phyloP scores from a whole-genome alignment of 2,888 invertebrate species.

The Drosophila recens region DNA sequence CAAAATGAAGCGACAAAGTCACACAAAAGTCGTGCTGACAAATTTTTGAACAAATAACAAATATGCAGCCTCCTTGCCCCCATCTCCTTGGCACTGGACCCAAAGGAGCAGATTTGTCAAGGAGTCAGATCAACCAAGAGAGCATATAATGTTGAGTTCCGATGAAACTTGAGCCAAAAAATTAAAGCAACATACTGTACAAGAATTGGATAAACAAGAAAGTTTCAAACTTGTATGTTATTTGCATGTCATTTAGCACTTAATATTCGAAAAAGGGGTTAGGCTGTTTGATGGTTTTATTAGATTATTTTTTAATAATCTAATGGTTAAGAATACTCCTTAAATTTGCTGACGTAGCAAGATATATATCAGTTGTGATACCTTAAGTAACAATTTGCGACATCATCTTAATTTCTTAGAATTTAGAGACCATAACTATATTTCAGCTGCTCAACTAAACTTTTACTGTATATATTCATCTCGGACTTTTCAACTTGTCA shows the following conservation, averaged over 20 bases:
- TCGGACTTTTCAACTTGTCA: slow-evolving; percentile 62
- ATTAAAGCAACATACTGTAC: slow-evolving; percentile 5
- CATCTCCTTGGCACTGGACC: not conserved
- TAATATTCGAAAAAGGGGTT: slow-evolving; percentile 19
- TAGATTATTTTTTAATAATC: slow-evolving; percentile 38
- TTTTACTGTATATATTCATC: slow-evolving; percentile 32
- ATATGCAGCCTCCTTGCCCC: slow-evolving; percentile 27
- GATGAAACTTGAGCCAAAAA: slow-evolving; percentile 18
- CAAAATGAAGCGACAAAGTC: slow-evolving; percentile 67
- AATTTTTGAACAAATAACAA: slow-evolving; percentile 70
- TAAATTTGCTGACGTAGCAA: not conserved
- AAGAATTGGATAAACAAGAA: not conserved
- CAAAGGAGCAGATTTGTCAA: slow-evolving; percentile 20
- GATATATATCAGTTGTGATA: not conserved
- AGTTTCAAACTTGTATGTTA: slow-evolving; percentile 20
- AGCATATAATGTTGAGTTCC: slow-evolving; percentile 13
- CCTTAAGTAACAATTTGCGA: not conserved
- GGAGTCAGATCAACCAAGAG: slow-evolving; percentile 25
- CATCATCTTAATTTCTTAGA: slow-evolving; percentile 5
- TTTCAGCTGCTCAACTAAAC: slow-evolving; percentile 35
- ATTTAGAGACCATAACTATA: slow-evolving; percentile 24
- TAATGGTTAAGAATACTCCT: slow-evolving; percentile 21
- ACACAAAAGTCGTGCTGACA: slow-evolving; percentile 63
- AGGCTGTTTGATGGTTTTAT: not conserved
- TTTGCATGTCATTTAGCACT: slow-evolving; percentile 67